Evolutionary conservation across 2,797 vertebrate species (phyloP).

Genomic region (Sebastes goodei): DNA sequence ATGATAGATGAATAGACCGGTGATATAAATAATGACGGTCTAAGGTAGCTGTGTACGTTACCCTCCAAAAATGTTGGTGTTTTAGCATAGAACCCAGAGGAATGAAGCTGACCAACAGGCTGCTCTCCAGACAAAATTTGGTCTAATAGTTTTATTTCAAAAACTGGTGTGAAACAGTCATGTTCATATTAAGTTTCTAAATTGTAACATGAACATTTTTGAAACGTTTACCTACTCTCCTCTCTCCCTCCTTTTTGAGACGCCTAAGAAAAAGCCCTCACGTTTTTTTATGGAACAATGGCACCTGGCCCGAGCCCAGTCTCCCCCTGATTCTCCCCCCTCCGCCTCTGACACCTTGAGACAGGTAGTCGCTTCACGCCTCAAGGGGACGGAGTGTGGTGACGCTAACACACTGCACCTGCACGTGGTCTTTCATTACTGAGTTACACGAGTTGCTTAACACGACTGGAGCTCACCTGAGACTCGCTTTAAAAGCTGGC

Average conservation of each 20-base stretch:
- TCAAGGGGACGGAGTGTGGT: conserved; percentile 15
- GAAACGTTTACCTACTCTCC: neutral
- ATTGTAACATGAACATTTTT: neutral
- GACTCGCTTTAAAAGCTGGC: neutral
- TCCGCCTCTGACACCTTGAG: conserved; percentile 86
- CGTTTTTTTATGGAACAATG: conserved; percentile 91
- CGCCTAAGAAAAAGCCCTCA: conserved; percentile 87
- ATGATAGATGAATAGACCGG: no score
- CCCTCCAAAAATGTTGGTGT: no score
- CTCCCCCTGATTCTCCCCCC: conserved; percentile 73
- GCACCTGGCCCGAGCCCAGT: conserved; percentile 85
- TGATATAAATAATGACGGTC: no score
- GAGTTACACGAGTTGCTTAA: neutral
- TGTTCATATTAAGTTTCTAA: neutral
- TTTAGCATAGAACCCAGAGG: neutral
- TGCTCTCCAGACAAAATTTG: neutral
- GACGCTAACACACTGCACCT: conserved; percentile 38
- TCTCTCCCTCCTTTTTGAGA: conserved; percentile 51
- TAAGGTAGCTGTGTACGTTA: no score
- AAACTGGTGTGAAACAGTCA: neutral
- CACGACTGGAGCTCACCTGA: neutral
- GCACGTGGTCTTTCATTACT: neutral
- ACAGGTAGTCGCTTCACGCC: conserved; percentile 86
- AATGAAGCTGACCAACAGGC: neutral
- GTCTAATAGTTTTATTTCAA: neutral